These are phyloP conservation scores for Gymnothorax javanicus DNA, from an alignment of 2,797 vertebrate genomes.

Conservation along the genomic window DNA sequence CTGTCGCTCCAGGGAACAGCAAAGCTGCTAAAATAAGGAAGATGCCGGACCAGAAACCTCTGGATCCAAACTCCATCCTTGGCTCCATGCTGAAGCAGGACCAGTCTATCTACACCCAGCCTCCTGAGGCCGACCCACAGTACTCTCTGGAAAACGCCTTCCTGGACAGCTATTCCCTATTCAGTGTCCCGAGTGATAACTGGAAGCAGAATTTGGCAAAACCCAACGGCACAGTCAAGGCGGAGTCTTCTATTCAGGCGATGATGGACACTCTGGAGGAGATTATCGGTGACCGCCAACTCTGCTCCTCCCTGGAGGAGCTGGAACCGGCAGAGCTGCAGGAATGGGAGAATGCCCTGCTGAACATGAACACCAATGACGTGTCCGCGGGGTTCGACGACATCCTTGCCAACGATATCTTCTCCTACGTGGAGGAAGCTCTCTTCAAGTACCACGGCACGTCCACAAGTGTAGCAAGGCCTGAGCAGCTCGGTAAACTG, in stretches of 20 bases:
- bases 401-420: slow-evolving; percentile 47
- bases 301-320: slow-evolving; percentile 44
- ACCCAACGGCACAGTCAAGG: slow-evolving; percentile 9
- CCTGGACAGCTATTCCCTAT: slow-evolving; percentile 55
- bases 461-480: background rate
- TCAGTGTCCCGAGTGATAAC: slow-evolving; percentile 51
- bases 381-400: slow-evolving; percentile 15
- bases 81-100: slow-evolving; percentile 56
- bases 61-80: slow-evolving; percentile 56
- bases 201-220: background rate
- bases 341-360: slow-evolving; percentile 60
- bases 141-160: slow-evolving; percentile 64
- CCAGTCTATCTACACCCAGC: slow-evolving; percentile 45
- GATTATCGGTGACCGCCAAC: slow-evolving; percentile 34
- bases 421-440: slow-evolving; percentile 56
- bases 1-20: slow-evolving; percentile 22
- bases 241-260: slow-evolving; percentile 33
- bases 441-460: slow-evolving; percentile 36
- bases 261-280: slow-evolving; percentile 58
- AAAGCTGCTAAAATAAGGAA: slow-evolving; percentile 33
- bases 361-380: slow-evolving; percentile 41
- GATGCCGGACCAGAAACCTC: slow-evolving; percentile 30
- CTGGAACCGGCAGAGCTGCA: slow-evolving; percentile 44
- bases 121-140: slow-evolving; percentile 36
- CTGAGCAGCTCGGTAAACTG: slow-evolving; percentile 4